Base-by-base conservation (phyloP, 2,113 vertebrate species). In the Lepisosteus oculatus region DNA sequence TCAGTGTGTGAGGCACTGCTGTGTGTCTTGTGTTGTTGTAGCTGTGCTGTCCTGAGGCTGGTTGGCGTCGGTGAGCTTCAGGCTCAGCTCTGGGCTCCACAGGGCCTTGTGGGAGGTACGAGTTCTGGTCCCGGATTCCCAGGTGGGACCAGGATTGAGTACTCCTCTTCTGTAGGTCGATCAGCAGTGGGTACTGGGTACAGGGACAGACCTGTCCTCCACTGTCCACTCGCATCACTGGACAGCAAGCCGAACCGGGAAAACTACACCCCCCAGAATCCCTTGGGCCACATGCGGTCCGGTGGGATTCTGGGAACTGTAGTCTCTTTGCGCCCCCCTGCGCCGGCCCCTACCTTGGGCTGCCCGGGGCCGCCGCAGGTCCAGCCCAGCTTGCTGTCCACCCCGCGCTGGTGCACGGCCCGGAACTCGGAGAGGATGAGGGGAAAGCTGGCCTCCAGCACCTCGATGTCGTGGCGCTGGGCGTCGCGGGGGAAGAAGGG, bases 401-500 rank as follows among this genome's bases (percentile, higher is more conserved):
- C 77, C 17, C 90, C 91, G 7, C 82, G 74, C 74, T 92, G 91
- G 67, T 89, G 93, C 43, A 95, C 90, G 56, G 86, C 80, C 78
- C 91, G 86, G 65, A 95, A 95, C 83, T 96, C 94, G 12, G 87
- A 79, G 68, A 94, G 67, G 76, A 96, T 93, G 55, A 82, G 84
- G 6, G 87, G 83, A 70, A 91, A 95, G 78, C 87, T 93, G 72
- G 89, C 89, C 79, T 96, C 94, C 71, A 96, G 76, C 69, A 94
- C 86, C 63, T 96, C 94, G 45, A 95, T 94, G 13, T 96, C 95
- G 17, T 95, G 95, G 55, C 92, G 89, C 84, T 95, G 95, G 74
- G 94, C 93, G 43, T 96, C 95, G 1, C 93, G 91, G 6, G 94
- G 92, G 71, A 94, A 92, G 69, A 93, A 96, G 14, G 95, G 95